Evolutionary conservation across 2,888 invertebrate genomes (phyloP).

Genomic region (Thecophora atra): DNA sequence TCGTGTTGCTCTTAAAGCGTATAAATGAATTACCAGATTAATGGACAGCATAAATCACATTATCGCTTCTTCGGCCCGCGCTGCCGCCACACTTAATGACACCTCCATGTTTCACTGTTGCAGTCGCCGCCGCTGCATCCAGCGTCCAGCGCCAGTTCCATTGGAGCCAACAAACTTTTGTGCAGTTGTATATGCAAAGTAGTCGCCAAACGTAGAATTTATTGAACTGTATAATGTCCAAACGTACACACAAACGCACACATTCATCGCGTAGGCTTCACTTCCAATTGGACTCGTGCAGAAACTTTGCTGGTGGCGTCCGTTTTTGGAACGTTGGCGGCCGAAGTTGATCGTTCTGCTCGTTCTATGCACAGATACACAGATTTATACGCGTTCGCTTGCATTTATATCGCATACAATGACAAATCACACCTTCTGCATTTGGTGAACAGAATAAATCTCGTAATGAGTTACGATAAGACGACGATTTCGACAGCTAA

Average conservation of each 20-base stretch:
- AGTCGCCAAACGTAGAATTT: constrained; percentile 52
- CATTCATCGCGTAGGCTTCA: constrained; percentile 1
- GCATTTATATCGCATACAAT: constrained; percentile 52
- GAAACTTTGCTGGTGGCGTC: constrained; percentile 40
- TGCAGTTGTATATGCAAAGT: constrained; percentile 34
- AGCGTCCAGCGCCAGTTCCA: background rate
- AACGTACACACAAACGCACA: constrained; percentile 42
- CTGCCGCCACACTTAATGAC: constrained; percentile 29
- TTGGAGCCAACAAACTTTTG: background rate
- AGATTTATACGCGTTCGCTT: constrained; percentile 11
- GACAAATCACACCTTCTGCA: constrained; percentile 67
- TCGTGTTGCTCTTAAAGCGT: constrained; percentile 36
- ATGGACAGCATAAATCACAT: constrained; percentile 66
- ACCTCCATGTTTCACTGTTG: constrained; percentile 16
- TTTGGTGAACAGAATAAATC: constrained; percentile 67
- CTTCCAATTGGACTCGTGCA: background rate
- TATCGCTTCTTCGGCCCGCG: constrained; percentile 61
- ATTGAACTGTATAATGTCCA: constrained; percentile 59
- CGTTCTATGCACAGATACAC: constrained; percentile 46
- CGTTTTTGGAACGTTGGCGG: constrained; percentile 30
- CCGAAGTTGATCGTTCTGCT: constrained; percentile 30
- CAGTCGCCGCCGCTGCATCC: constrained; percentile 4
- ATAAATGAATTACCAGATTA: constrained; percentile 66
- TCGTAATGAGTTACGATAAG: constrained; percentile 67
- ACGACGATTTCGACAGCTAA: constrained; percentile 66